Evolutionary conservation across 2,113 vertebrate genomes (phyloP).

Genomic region (Oryzias celebensis): DNA sequence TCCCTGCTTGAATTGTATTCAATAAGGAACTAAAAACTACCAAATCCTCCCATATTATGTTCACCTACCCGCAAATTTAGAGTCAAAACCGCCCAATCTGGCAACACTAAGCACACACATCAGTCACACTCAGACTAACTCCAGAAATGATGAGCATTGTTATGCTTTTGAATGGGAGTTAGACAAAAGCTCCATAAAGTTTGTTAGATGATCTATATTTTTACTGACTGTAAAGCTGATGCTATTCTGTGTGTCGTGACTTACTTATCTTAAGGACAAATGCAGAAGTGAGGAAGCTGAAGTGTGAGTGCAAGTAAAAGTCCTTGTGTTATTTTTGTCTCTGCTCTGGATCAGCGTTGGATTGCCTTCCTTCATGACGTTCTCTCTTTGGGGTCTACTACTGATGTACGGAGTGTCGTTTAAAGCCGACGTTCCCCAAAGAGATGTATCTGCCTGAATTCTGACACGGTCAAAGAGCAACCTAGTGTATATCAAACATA

Average conservation of each 20-base stretch:
- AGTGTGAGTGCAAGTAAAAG: not conserved
- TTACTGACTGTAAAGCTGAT: conserved; percentile 28
- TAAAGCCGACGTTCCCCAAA: conserved; percentile 57
- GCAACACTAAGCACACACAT: too few relatives aligned
- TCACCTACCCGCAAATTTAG: too few relatives aligned
- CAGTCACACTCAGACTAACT: conserved; percentile 11
- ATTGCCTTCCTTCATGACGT: conserved; percentile 57
- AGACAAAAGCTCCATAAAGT: conserved; percentile 25
- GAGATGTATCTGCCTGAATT: conserved; percentile 57
- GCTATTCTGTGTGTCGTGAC: conserved; percentile 25
- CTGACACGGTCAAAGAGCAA: conserved; percentile 44
- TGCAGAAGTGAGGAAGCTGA: conserved; percentile 2
- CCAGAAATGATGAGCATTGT: conserved; percentile 24
- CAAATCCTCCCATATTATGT: too few relatives aligned
- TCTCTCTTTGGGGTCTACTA: conserved; percentile 48
- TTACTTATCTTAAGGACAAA: conserved; percentile 23
- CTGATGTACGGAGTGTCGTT: conserved; percentile 32
- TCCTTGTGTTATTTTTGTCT: conserved; percentile 17
- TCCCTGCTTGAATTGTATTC: too few relatives aligned
- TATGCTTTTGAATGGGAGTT: conserved; percentile 28
- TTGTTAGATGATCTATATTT: conserved; percentile 50
- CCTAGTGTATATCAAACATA: conserved; percentile 45
- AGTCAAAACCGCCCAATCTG: too few relatives aligned
- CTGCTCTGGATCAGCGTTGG: conserved; percentile 46
- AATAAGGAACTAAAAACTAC: too few relatives aligned